Percentiles rank a stretch among this genome's conserved stretches.
These are phyloP conservation scores for Liolophura sinensis DNA, from an alignment of 1,140 invertebrate genomes.

Conservation along the genomic window DNA sequence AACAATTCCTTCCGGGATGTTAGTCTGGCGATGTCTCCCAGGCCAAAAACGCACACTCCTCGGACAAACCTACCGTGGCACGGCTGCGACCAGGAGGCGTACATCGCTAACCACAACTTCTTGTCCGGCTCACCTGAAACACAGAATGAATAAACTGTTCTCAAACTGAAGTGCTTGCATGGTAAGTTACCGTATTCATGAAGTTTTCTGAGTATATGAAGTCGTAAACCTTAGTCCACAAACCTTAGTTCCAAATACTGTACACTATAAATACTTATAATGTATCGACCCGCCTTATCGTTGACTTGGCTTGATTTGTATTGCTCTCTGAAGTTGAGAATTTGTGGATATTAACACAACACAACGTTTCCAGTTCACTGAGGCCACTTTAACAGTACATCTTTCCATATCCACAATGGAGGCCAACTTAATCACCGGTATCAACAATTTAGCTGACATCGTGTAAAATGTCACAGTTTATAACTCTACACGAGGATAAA, in stretches of 20 bases:
- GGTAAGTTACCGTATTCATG: neutral
- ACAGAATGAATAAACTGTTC: neutral
- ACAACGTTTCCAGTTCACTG: neutral
- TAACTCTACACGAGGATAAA: no score
- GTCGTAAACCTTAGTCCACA: no score
- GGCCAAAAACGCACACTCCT: slow-evolving; percentile 47
- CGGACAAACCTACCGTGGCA: slow-evolving; percentile 38
- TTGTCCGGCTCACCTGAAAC: slow-evolving; percentile 37
- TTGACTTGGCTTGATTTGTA: neutral
- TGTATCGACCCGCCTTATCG: neutral
- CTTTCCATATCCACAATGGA: no score
- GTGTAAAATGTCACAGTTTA: no score
- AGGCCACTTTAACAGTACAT: no score
- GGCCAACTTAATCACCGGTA: no score
- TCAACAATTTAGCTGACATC: no score
- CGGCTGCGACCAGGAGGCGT: slow-evolving; percentile 31
- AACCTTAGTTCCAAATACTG: no score
- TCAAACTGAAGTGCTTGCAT: neutral
- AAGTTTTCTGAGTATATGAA: no score
- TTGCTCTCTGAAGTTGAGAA: neutral
- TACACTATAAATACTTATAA: neutral
- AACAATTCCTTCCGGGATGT: slow-evolving; percentile 40
- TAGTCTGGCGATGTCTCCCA: slow-evolving; percentile 40
- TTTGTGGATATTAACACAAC: neutral
- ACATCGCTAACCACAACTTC: slow-evolving; percentile 41